Percentiles rank a stretch among this genome's conserved stretches.
Evolutionary conservation across 2,888 invertebrate species (phyloP).

Genomic region (Eupeodes luniger): DNA sequence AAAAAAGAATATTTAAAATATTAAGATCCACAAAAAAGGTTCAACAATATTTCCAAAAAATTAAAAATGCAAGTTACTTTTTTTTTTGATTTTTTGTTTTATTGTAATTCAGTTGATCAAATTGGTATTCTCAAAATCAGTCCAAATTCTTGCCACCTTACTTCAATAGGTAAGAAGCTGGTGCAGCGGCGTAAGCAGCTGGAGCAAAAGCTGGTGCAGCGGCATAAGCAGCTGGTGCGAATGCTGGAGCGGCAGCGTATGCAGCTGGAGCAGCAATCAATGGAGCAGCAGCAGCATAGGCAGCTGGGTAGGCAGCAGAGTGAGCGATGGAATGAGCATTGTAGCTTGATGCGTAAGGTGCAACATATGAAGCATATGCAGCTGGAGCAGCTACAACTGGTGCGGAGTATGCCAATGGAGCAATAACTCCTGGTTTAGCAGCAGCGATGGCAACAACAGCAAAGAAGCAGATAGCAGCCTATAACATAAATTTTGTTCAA

Average conservation of each 20-base stretch:
- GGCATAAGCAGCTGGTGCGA: slow-evolving; percentile 37
- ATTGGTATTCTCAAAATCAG: neutral
- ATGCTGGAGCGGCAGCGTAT: slow-evolving; percentile 80
- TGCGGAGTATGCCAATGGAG: slow-evolving; percentile 62
- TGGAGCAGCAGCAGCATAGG: slow-evolving; percentile 60
- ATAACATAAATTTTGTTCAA: neutral
- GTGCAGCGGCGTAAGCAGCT: slow-evolving; percentile 15
- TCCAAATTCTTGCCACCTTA: neutral
- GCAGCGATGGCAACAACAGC: slow-evolving; percentile 58
- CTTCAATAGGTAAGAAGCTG: slow-evolving; percentile 19
- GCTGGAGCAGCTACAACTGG: slow-evolving; percentile 64
- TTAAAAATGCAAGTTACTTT: neutral
- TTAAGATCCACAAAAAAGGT: too few relatives aligned
- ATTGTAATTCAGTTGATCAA: slow-evolving; percentile 13
- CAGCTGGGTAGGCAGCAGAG: slow-evolving; percentile 67
- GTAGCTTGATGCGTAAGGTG: slow-evolving; percentile 70
- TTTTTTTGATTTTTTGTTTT: neutral
- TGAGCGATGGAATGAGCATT: slow-evolving; percentile 61
- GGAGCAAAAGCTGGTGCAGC: slow-evolving; percentile 55
- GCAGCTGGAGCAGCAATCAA: slow-evolving; percentile 56
- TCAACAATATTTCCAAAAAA: neutral
- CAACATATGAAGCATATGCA: slow-evolving; percentile 60
- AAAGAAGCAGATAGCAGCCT: slow-evolving; percentile 57
- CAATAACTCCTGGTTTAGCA: slow-evolving; percentile 63
- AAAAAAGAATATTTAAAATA: too few relatives aligned